Conservation (phyloP, 2,797 vertebrate species). For the Yasuhikotakia modesta region DNA sequence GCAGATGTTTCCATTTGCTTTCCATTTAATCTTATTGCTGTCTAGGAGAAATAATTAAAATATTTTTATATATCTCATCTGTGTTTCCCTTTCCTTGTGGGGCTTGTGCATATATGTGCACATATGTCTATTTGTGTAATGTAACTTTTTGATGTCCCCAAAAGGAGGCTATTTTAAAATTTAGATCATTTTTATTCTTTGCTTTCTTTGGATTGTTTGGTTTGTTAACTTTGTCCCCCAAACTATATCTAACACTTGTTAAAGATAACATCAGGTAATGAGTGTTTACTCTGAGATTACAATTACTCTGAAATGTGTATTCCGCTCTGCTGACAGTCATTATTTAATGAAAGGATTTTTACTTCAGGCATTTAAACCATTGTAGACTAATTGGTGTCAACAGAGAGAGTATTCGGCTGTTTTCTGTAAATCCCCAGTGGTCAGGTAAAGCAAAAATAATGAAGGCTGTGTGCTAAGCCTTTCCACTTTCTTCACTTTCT, state of each 20-base stretch:
- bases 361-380: constrained; percentile 1
- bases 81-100: too few relatives aligned
- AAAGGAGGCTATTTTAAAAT: too few relatives aligned
- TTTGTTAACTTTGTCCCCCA: not conserved
- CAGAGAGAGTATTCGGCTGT: constrained; percentile 26
- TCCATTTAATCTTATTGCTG: too few relatives aligned
- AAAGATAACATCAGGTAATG: not conserved
- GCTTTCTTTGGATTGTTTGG: too few relatives aligned
- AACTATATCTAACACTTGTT: not conserved
- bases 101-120: too few relatives aligned
- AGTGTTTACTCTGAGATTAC: not conserved
- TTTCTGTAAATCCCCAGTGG: constrained; percentile 38
- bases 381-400: constrained; percentile 48
- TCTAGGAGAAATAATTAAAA: too few relatives aligned
- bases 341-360: constrained; percentile 7
- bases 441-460: constrained; percentile 58
- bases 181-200: too few relatives aligned
- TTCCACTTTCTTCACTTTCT: constrained; percentile 60
- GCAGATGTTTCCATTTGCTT: too few relatives aligned
- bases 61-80: too few relatives aligned
- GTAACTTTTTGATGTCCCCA: too few relatives aligned
- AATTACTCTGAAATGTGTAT: constrained; percentile 6
- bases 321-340: constrained; percentile 15
- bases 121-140: too few relatives aligned
- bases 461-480: constrained; percentile 43